phyloP scores from a whole-genome alignment of 2,113 vertebrate species.

The Myrmecobius fasciatus region DNA sequence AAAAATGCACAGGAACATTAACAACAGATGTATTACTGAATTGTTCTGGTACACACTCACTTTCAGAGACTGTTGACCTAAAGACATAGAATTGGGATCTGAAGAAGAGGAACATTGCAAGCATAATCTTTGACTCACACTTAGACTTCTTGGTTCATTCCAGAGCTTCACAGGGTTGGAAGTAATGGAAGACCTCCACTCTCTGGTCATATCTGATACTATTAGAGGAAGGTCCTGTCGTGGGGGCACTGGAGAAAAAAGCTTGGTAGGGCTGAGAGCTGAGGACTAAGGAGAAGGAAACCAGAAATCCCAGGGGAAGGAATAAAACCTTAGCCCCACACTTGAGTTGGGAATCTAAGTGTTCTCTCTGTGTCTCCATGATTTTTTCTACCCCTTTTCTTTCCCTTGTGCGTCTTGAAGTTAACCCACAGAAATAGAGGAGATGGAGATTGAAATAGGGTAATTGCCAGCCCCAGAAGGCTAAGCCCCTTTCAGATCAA shows the following conservation, averaged over 20 bases:
- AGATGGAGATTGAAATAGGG: neutral
- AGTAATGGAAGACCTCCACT: neutral
- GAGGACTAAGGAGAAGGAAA: neutral
- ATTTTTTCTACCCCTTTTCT: neutral
- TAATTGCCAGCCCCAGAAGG: neutral
- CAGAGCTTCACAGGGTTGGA: neutral
- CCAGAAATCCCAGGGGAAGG: neutral
- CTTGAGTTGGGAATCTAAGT: neutral
- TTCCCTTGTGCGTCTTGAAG: conserved; percentile 33
- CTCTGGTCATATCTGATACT: neutral
- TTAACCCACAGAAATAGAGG: neutral
- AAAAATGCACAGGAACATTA: neutral
- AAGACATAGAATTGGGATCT: neutral
- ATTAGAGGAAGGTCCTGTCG: neutral
- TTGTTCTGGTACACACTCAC: neutral
- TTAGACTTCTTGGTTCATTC: neutral
- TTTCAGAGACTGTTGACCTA: neutral
- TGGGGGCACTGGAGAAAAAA: neutral
- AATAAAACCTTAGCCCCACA: neutral
- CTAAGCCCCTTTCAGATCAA: neutral
- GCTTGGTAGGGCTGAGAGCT: neutral
- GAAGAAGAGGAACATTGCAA: neutral
- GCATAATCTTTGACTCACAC: neutral
- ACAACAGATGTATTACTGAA: neutral
- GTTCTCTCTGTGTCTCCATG: neutral